These are phyloP conservation scores for Brotula barbata DNA, from an alignment of 2,797 vertebrate genomes.

Conservation along the genomic window DNA sequence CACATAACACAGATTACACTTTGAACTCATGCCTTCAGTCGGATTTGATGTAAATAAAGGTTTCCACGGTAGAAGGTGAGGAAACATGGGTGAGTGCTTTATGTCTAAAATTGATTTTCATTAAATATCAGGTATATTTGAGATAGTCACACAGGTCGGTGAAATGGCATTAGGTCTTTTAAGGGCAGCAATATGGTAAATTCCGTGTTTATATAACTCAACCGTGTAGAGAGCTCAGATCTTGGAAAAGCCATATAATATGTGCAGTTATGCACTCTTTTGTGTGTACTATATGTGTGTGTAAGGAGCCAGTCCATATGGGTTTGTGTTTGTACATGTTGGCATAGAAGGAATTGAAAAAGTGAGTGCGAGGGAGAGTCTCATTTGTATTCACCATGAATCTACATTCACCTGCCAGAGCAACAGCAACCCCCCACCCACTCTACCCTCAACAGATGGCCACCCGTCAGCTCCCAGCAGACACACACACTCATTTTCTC, in stretches of 20 bases:
- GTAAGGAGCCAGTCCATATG: conserved; percentile 54
- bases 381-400: conserved; percentile 94
- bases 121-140: background rate
- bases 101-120: background rate
- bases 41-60: no score
- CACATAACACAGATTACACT: background rate
- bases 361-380: conserved; percentile 55
- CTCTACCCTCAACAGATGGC: conserved; percentile 84
- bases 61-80: no score
- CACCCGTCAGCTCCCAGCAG: conserved; percentile 77
- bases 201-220: conserved; percentile 46
- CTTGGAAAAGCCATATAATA: conserved; percentile 36
- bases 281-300: conserved; percentile 37
- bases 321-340: conserved; percentile 43
- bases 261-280: conserved; percentile 32
- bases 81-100: no score
- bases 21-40: no score
- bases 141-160: background rate
- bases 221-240: conserved; percentile 54
- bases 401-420: conserved; percentile 93
- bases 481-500: conserved; percentile 60
- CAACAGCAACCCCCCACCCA: conserved; percentile 80
- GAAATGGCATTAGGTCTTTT: conserved; percentile 26
- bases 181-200: background rate
- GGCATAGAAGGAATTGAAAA: conserved; percentile 51